phyloP scores from a whole-genome alignment of 1,140 invertebrate species.

The Nomia melanderi region DNA sequence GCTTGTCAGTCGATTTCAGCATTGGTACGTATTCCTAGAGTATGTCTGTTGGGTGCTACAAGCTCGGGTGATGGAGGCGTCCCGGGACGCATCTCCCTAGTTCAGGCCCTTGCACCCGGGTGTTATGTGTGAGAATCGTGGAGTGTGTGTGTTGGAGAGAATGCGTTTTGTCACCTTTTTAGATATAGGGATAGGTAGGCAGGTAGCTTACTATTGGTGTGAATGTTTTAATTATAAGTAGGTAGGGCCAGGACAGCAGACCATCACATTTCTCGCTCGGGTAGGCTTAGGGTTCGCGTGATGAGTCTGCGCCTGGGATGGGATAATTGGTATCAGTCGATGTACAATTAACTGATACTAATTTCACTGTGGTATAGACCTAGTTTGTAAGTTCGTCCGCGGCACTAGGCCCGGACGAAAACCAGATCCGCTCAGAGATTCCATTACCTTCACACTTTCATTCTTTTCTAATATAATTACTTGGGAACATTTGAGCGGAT shows the following conservation, averaged over 20 bases:
- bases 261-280: background rate
- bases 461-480: no score
- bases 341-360: background rate
- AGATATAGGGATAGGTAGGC: background rate
- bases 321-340: background rate
- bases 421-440: no score
- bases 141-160: background rate
- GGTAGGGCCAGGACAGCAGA: background rate
- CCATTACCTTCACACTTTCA: no score
- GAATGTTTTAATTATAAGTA: background rate
- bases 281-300: background rate
- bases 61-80: background rate
- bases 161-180: background rate
- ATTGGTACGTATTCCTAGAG: slow-evolving; percentile 10
- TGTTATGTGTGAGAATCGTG: background rate
- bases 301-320: background rate
- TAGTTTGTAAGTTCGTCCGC: no score
- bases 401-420: no score
- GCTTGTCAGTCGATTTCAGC: slow-evolving; percentile 3
- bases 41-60: background rate
- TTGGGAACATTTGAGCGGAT: no score
- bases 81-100: no score
- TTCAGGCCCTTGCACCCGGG: background rate
- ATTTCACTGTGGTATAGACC: no score
- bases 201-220: no score